These are phyloP conservation scores for Benthosema pterotum DNA, from an alignment of 2,797 vertebrate species.

Conservation along the genomic window DNA sequence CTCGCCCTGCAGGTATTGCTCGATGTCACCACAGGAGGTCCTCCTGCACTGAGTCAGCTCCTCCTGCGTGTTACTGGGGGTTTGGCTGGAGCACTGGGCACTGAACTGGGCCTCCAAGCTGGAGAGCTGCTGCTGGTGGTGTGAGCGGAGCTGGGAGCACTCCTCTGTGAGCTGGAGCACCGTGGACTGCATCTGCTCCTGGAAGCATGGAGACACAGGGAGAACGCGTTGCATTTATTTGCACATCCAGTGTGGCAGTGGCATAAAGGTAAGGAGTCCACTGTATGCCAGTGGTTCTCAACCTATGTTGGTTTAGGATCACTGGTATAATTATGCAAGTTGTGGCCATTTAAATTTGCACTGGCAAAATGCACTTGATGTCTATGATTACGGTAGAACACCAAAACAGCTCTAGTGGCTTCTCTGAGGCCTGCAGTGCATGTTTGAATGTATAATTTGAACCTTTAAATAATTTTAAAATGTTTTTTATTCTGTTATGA, in stretches of 20 bases:
- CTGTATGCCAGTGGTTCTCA: too few relatives aligned
- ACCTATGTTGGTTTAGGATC: too few relatives aligned
- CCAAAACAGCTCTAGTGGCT: too few relatives aligned
- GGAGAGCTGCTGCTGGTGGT: constrained; percentile 75
- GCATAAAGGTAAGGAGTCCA: neutral
- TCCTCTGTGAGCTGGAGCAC: constrained; percentile 83
- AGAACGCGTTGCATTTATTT: neutral
- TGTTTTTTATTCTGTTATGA: too few relatives aligned
- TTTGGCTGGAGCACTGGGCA: constrained; percentile 56
- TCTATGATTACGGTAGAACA: too few relatives aligned
- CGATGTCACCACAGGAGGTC: constrained; percentile 83
- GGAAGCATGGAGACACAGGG: constrained; percentile 11
- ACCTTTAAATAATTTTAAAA: too few relatives aligned
- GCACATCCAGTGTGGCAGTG: neutral
- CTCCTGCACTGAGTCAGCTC: constrained; percentile 85
- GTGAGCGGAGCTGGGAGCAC: constrained; percentile 74
- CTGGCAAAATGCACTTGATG: too few relatives aligned
- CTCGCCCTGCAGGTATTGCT: constrained; percentile 86
- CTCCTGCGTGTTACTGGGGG: constrained; percentile 66
- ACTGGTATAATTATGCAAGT: too few relatives aligned
- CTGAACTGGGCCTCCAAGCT: constrained; percentile 75
- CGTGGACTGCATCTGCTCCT: constrained; percentile 80
- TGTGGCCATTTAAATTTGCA: too few relatives aligned
- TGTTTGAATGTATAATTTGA: too few relatives aligned
- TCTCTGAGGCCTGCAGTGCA: too few relatives aligned